Conservation (phyloP, 2,797 vertebrate species). For the Graptemys geographica region DNA sequence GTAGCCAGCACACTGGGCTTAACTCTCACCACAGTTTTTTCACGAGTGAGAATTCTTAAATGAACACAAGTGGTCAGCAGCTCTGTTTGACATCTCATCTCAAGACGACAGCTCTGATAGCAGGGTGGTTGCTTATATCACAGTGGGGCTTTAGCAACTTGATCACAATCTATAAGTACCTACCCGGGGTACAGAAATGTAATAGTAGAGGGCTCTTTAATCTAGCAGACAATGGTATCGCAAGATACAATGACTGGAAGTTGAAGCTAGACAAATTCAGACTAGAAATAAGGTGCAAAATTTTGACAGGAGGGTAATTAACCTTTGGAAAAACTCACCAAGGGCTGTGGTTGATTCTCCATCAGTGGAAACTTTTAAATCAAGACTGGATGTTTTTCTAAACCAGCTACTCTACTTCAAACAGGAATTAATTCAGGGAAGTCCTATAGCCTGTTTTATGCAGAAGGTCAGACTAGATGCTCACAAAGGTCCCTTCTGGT, state of each 20-base stretch:
- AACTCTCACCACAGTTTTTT: neutral
- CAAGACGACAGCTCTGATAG: neutral
- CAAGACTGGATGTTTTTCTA: slow-evolving; percentile 39
- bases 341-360: slow-evolving; percentile 37
- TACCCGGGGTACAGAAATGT: neutral
- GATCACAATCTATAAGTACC: neutral
- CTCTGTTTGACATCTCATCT: neutral
- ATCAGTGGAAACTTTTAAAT: neutral
- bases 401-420: neutral
- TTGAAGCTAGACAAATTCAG: neutral
- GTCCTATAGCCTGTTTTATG: neutral
- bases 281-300: slow-evolving; percentile 1
- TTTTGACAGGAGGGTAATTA: slow-evolving; percentile 42
- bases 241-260: neutral
- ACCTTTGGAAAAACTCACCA: neutral
- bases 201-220: neutral
- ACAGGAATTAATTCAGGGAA: neutral
- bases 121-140: neutral
- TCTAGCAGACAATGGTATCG: neutral
- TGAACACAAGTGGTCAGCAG: neutral
- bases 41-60: neutral
- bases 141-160: neutral
- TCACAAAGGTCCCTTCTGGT: slow-evolving; percentile 30
- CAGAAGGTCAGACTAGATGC: slow-evolving; percentile 37
- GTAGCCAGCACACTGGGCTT: neutral